Evolutionary conservation across 2,888 invertebrate species (phyloP).

Genomic region (Limnephilus lunatus): DNA sequence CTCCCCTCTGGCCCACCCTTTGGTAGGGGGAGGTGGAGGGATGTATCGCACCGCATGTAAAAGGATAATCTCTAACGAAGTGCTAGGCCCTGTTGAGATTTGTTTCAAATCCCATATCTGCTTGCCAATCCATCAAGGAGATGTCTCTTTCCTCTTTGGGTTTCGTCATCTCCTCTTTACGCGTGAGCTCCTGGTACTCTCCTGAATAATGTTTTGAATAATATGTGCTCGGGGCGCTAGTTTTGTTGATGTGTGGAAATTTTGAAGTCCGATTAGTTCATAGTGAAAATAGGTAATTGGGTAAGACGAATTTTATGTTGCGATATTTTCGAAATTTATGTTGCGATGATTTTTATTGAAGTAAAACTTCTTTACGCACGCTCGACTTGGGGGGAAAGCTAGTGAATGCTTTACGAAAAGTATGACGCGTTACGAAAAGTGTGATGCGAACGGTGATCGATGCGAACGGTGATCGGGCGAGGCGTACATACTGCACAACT

Average conservation of each 20-base stretch:
- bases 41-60: slow-evolving; percentile 51
- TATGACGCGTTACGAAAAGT: no score
- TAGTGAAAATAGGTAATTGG: background rate
- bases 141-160: slow-evolving; percentile 32
- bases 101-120: slow-evolving; percentile 66
- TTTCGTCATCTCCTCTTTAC: slow-evolving; percentile 43
- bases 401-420: no score
- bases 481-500: no score
- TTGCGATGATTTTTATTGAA: no score
- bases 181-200: background rate
- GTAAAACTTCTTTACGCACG: no score
- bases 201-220: background rate
- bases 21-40: background rate
- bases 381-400: no score
- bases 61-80: slow-evolving; percentile 66
- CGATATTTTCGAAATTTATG: no score
- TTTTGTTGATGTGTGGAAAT: background rate
- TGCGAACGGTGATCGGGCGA: no score
- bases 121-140: slow-evolving; percentile 65
- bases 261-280: background rate
- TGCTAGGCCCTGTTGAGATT: slow-evolving; percentile 66
- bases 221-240: background rate
- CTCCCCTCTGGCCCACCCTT: background rate
- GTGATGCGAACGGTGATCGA: no score
- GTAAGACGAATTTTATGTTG: no score